Conservation (phyloP, 1,140 invertebrate species). For the Maconellicoccus hirsutus region DNA sequence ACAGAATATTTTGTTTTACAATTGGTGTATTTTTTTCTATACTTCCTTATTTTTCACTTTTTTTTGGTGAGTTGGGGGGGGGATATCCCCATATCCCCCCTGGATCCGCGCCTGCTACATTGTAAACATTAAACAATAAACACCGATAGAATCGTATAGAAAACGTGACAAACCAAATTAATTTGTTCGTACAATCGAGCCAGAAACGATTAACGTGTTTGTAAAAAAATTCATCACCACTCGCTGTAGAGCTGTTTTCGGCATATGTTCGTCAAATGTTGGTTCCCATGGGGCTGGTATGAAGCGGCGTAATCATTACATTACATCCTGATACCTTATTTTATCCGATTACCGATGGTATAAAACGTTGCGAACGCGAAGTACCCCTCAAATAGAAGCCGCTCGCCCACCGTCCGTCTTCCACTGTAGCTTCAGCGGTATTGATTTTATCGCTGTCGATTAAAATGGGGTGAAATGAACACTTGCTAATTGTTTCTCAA, state of each 20-base stretch:
- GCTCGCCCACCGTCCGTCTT: background rate
- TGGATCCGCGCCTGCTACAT: too few relatives aligned
- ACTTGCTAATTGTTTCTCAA: constrained; percentile 9
- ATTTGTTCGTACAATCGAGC: background rate
- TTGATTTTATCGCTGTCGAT: constrained; percentile 9
- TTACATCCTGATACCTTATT: constrained; percentile 9
- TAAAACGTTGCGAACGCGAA: background rate
- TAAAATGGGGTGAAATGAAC: constrained; percentile 3
- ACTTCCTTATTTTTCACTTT: too few relatives aligned
- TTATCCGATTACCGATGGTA: background rate
- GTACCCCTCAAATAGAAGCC: background rate
- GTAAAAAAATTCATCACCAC: background rate
- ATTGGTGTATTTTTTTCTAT: too few relatives aligned
- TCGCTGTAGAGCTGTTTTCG: background rate
- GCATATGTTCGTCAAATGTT: background rate
- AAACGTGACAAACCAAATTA: constrained; percentile 5
- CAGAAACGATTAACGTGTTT: background rate
- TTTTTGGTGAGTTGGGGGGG: too few relatives aligned
- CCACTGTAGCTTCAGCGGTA: background rate
- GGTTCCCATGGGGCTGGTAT: background rate
- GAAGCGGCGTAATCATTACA: constrained; percentile 2
- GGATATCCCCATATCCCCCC: too few relatives aligned
- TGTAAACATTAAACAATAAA: too few relatives aligned
- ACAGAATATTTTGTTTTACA: too few relatives aligned
- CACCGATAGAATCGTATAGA: too few relatives aligned